These are phyloP conservation scores for Papilio dardanus DNA, from an alignment of 1,140 invertebrate species.

Conservation along the genomic window DNA sequence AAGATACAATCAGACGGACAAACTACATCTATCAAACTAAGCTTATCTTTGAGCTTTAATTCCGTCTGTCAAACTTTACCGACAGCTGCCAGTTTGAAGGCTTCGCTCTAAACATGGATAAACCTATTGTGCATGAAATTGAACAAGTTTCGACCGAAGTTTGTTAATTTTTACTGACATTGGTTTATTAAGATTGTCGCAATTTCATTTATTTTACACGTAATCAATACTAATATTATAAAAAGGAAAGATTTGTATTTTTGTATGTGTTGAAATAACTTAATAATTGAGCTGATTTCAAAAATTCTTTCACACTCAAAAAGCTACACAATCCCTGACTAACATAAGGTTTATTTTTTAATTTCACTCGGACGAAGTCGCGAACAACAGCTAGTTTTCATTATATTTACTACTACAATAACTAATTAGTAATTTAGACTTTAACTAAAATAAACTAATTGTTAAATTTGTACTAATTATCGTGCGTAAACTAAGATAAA, in stretches of 20 bases:
- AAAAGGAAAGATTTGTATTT: too few relatives aligned
- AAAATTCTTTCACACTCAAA: too few relatives aligned
- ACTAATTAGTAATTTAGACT: background rate
- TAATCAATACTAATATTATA: too few relatives aligned
- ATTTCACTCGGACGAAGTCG: too few relatives aligned
- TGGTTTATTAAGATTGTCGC: background rate
- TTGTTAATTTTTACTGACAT: background rate
- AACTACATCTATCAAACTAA: background rate
- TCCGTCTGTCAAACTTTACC: constrained; percentile 26
- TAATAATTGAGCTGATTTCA: too few relatives aligned
- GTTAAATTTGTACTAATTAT: background rate
- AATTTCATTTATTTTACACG: too few relatives aligned
- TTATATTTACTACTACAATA: too few relatives aligned
- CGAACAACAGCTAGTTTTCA: too few relatives aligned
- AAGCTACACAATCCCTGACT: too few relatives aligned
- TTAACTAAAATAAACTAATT: background rate
- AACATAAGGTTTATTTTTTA: too few relatives aligned
- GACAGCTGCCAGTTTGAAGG: constrained; percentile 11
- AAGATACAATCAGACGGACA: background rate
- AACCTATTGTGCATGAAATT: constrained; percentile 7
- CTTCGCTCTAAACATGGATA: constrained; percentile 14
- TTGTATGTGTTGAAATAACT: too few relatives aligned
- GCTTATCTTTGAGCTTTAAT: background rate
- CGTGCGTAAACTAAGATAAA: background rate
- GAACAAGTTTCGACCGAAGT: constrained; percentile 1